A percentile compares a stretch with the other conserved stretches of the same genome.
These are phyloP conservation scores for Psittacus erithacus DNA, from an alignment of 2,113 vertebrate genomes.

Conservation along the genomic window DNA sequence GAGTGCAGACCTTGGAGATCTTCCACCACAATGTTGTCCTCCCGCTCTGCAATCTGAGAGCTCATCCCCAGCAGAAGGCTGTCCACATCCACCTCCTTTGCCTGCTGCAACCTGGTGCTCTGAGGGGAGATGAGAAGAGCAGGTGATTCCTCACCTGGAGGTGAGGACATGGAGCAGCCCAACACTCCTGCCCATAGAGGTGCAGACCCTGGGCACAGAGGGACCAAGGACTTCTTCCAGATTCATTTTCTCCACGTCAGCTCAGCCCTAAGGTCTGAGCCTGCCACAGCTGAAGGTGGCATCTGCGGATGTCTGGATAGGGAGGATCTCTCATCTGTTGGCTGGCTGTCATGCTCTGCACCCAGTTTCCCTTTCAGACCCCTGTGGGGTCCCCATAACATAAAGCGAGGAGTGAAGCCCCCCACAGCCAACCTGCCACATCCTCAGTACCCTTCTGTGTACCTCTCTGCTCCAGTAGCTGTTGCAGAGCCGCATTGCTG, in stretches of 20 bases:
- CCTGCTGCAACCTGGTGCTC: slow-evolving; percentile 71
- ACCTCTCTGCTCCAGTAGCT: slow-evolving; percentile 95
- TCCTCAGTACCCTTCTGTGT: background rate
- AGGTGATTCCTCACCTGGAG: background rate
- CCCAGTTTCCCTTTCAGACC: background rate
- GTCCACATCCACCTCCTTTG: slow-evolving; percentile 79
- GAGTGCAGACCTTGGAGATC: slow-evolving; percentile 86
- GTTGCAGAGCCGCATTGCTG: slow-evolving; percentile 89
- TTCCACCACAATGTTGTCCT: slow-evolving; percentile 89
- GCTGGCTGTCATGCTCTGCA: background rate
- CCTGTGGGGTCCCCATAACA: background rate
- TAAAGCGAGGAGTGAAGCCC: background rate
- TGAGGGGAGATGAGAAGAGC: slow-evolving; percentile 43
- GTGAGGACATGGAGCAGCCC: background rate
- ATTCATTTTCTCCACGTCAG: background rate
- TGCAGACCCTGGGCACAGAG: rapidly evolving
- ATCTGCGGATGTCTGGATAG: background rate
- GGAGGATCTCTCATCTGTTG: background rate
- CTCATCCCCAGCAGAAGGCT: slow-evolving; percentile 92
- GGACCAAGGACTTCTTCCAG: background rate
- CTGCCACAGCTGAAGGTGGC: background rate
- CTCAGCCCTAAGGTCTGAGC: background rate
- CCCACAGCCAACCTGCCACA: rapidly evolving
- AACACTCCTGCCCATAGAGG: background rate
- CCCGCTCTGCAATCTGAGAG: slow-evolving; percentile 90